Evolutionary conservation across 1,140 invertebrate species (phyloP).

Genomic region (Conus betulinus): DNA sequence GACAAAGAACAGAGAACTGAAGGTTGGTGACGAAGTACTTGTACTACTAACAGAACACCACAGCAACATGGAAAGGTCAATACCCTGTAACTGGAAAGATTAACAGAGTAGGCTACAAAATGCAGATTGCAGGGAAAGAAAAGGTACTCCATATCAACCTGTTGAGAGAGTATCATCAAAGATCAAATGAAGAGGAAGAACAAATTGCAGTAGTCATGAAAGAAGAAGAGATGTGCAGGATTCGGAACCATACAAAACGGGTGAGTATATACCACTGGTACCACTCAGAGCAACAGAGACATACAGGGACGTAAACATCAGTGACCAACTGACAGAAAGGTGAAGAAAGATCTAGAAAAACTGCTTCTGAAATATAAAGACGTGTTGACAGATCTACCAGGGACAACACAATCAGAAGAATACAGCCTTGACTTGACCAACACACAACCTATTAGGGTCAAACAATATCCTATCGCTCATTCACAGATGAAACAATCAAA

Average conservation of each 20-base stretch:
- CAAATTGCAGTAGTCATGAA: neutral
- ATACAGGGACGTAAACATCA: neutral
- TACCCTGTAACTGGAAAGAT: constrained; percentile 2
- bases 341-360: neutral
- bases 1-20: constrained; percentile 22
- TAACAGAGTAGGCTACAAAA: neutral
- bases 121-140: neutral
- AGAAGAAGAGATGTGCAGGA: neutral
- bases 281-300: neutral
- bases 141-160: constrained; percentile 8
- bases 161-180: neutral
- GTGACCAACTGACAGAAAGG: neutral
- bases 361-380: too few species aligned
- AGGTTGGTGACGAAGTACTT: constrained; percentile 41
- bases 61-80: constrained; percentile 47
- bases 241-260: too few species aligned
- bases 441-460: constrained; percentile 42
- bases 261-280: too few species aligned
- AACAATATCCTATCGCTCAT: constrained; percentile 67
- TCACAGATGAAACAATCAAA: constrained; percentile 69
- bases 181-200: neutral
- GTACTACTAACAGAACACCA: constrained; percentile 40
- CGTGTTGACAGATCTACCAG: constrained; percentile 41
- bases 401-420: constrained; percentile 39
- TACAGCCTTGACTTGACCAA: constrained; percentile 38